Evolutionary conservation across 2,113 vertebrate species (phyloP).

Genomic region (Tupaia chinensis): DNA sequence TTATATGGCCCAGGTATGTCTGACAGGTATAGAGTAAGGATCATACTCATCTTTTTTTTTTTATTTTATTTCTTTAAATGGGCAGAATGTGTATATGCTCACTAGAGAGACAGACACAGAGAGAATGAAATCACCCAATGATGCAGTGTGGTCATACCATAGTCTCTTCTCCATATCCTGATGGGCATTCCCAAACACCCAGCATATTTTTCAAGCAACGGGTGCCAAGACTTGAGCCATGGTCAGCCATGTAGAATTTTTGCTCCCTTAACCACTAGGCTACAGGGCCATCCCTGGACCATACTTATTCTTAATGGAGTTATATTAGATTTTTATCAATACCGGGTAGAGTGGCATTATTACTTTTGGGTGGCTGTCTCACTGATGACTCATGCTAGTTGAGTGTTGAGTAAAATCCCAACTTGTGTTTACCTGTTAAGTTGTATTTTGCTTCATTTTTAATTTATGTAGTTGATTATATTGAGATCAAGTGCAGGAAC

Average conservation of each 20-base stretch:
- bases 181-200: too few species aligned
- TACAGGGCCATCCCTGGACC: too few species aligned
- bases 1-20: background rate
- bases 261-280: too few species aligned
- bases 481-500: background rate
- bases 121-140: too few species aligned
- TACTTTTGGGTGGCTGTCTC: background rate
- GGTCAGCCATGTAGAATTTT: too few species aligned
- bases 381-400: background rate
- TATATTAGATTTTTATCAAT: background rate
- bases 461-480: constrained; percentile 44
- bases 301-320: background rate
- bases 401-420: constrained; percentile 39
- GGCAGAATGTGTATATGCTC: too few species aligned
- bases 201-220: too few species aligned
- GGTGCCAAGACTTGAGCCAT: too few species aligned
- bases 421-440: background rate
- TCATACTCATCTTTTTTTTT: background rate
- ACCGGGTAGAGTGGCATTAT: background rate
- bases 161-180: too few species aligned
- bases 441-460: constrained; percentile 29
- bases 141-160: too few species aligned
- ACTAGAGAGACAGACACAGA: too few species aligned
- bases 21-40: background rate
- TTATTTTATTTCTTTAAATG: too few species aligned